Evolutionary conservation across 2,797 vertebrate species (phyloP).

Genomic region (Poliocrania exsul): DNA sequence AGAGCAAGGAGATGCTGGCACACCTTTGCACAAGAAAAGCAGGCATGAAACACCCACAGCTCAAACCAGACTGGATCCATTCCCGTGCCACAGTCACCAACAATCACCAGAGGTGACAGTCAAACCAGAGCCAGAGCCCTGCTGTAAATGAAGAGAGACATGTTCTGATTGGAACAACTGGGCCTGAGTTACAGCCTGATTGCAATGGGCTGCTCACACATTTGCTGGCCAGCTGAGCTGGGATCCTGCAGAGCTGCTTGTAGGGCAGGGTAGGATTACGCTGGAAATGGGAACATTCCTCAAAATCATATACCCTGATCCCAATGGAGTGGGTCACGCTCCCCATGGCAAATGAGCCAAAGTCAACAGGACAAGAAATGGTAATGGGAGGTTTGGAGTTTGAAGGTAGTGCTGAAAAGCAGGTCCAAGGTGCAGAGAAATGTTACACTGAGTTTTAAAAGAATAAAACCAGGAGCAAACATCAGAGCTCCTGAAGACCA

Average conservation of each 20-base stretch:
- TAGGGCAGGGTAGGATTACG: background rate
- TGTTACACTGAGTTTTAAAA: accelerated
- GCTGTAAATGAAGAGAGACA: background rate
- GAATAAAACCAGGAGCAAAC: background rate
- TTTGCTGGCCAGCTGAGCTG: background rate
- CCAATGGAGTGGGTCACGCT: accelerated
- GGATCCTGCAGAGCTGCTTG: background rate
- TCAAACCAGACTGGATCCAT: background rate
- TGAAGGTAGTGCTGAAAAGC: background rate
- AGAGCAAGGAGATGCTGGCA: background rate
- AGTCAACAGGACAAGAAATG: background rate
- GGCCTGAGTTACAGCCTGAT: background rate
- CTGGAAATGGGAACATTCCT: background rate
- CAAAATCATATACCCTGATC: background rate
- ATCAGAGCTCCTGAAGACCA: background rate
- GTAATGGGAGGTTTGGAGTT: background rate
- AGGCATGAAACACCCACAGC: background rate
- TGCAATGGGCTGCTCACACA: background rate
- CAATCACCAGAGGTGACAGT: background rate
- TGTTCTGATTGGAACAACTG: background rate
- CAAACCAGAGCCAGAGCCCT: background rate
- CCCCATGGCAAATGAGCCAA: background rate
- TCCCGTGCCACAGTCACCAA: background rate
- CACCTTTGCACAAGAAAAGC: background rate
- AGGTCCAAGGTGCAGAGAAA: background rate